phyloP scores from a whole-genome alignment of 2,888 invertebrate genomes.

The Gryllus longicercus region DNA sequence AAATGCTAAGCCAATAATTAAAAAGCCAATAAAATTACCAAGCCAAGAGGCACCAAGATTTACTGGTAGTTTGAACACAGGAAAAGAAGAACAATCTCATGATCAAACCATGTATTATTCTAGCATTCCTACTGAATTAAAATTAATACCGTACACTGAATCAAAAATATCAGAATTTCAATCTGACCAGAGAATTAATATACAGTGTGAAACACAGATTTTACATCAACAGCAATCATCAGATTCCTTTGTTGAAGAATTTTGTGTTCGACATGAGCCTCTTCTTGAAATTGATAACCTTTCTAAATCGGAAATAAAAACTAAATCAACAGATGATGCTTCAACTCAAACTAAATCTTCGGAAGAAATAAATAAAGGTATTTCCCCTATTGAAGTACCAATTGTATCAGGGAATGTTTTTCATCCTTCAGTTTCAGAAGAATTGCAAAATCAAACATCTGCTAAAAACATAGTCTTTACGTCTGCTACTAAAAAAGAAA shows the following conservation, averaged over 20 bases:
- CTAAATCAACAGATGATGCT: slow-evolving; percentile 52
- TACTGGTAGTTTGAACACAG: not conserved
- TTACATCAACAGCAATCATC: not conserved
- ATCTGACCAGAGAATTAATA: slow-evolving; percentile 21
- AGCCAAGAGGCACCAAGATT: slow-evolving; percentile 11
- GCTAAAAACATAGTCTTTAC: no score
- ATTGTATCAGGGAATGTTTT: slow-evolving; percentile 58
- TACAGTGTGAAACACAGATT: slow-evolving; percentile 19
- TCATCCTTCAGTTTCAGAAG: slow-evolving; percentile 38
- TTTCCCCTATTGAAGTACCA: slow-evolving; percentile 54
- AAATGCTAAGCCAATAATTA: no score
- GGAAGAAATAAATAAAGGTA: slow-evolving; percentile 56
- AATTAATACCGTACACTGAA: not conserved
- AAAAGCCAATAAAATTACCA: not conserved
- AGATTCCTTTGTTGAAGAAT: slow-evolving; percentile 44
- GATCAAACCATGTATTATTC: not conserved
- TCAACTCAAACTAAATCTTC: slow-evolving; percentile 58
- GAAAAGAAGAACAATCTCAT: not conserved
- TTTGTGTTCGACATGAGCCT: slow-evolving; percentile 63
- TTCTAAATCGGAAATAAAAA: slow-evolving; percentile 50
- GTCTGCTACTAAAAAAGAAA: no score
- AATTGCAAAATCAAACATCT: no score
- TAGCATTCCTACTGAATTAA: not conserved
- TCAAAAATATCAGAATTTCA: slow-evolving; percentile 19
- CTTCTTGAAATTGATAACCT: slow-evolving; percentile 66